Conservation (phyloP, 2,888 invertebrate genomes). For the Drosophila engyochracea region DNA sequence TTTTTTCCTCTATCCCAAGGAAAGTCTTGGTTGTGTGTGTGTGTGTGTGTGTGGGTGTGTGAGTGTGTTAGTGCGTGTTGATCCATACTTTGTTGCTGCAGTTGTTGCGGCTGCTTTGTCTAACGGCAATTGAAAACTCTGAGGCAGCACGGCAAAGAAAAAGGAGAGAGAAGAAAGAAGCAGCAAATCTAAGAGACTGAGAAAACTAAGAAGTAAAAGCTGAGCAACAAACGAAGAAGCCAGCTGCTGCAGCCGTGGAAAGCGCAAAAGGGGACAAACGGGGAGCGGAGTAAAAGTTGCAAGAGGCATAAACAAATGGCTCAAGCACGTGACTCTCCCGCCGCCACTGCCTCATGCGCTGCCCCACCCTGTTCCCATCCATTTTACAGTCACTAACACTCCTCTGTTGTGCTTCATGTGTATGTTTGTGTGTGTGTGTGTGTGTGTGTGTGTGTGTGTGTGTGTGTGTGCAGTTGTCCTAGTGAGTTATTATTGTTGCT, state of each 20-base stretch:
- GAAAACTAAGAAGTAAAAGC: conserved; percentile 34
- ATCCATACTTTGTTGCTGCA: conserved; percentile 50
- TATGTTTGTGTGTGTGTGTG: not conserved
- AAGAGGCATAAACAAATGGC: conserved; percentile 67
- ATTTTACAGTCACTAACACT: not conserved
- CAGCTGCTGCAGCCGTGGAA: conserved; percentile 5
- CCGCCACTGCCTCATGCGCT: not conserved
- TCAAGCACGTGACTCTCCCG: conserved; percentile 57
- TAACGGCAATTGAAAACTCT: conserved; percentile 49
- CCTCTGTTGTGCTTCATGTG: not conserved
- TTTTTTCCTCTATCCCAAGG: not conserved
- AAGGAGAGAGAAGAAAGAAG: not conserved
- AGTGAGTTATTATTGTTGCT: conserved; percentile 36
- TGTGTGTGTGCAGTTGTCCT: conserved; percentile 18
- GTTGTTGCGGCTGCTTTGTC: conserved; percentile 52
- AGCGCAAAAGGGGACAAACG: conserved; percentile 6
- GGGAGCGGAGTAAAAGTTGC: conserved; percentile 33
- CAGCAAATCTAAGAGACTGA: conserved; percentile 22
- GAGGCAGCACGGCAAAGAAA: conserved; percentile 23
- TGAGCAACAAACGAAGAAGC: conserved; percentile 28
- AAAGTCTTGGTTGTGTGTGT: not conserved
- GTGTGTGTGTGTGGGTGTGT: not conserved
- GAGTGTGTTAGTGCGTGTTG: conserved; percentile 22
- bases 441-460: not conserved
- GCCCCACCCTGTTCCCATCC: not conserved